Evolutionary conservation across 2,797 vertebrate species (phyloP).

Genomic region (Sphaeramia orbicularis): DNA sequence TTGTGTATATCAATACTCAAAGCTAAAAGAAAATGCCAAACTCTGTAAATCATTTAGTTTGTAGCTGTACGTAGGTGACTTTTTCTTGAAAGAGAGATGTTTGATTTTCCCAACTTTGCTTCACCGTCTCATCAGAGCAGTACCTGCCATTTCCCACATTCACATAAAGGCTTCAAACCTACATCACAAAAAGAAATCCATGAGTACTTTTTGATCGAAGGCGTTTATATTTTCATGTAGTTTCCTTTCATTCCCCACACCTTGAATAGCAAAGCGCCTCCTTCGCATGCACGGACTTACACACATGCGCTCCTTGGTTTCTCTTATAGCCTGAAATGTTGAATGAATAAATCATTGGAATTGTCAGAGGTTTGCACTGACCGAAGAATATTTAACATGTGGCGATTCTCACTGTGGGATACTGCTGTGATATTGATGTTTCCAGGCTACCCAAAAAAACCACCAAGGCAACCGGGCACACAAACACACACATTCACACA

Average conservation of each 20-base stretch:
- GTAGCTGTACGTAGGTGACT: constrained; percentile 52
- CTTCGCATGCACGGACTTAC: background rate
- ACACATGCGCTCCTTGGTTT: constrained; percentile 24
- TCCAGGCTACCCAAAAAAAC: constrained; percentile 29
- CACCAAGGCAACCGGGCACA: constrained; percentile 17
- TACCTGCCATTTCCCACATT: constrained; percentile 32
- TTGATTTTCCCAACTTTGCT: constrained; percentile 65
- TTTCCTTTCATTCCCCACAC: constrained; percentile 61
- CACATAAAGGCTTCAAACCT: constrained; percentile 34
- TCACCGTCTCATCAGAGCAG: constrained; percentile 52
- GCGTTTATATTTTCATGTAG: constrained; percentile 70
- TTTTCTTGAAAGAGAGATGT: constrained; percentile 54
- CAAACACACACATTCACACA: constrained; percentile 10
- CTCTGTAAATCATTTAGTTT: constrained; percentile 62
- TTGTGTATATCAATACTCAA: constrained; percentile 55
- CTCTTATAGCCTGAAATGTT: constrained; percentile 37
- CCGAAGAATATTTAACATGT: constrained; percentile 53
- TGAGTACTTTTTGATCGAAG: constrained; percentile 67
- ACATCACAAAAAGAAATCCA: constrained; percentile 34
- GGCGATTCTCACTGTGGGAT: constrained; percentile 49
- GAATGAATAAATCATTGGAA: constrained; percentile 64
- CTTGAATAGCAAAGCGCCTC: constrained; percentile 48
- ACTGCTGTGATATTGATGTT: constrained; percentile 55
- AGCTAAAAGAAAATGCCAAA: constrained; percentile 53
- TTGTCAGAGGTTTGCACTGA: constrained; percentile 47